A percentile compares a stretch with the other conserved stretches of the same genome.
phyloP scores from a whole-genome alignment of 2,888 invertebrate species.

The Torymus auratus region DNA sequence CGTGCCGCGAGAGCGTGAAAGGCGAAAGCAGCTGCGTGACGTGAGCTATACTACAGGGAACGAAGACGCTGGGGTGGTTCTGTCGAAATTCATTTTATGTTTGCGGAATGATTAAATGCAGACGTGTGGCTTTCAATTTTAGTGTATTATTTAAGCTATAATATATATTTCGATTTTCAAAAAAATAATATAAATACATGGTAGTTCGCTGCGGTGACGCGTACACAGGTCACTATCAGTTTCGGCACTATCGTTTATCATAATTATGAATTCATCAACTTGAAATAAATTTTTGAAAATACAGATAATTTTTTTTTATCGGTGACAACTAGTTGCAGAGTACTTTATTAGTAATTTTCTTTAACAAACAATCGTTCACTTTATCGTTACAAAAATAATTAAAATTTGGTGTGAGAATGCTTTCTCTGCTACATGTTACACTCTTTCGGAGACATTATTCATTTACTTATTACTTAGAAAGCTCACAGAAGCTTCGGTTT shows the following conservation, averaged over 20 bases:
- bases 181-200: slow-evolving; percentile 16
- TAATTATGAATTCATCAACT: neutral
- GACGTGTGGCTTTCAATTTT: too few relatives aligned
- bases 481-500: slow-evolving; percentile 31
- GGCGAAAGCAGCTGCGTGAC: too few relatives aligned
- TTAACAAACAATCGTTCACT: slow-evolving; percentile 15
- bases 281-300: slow-evolving; percentile 7
- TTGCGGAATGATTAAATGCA: too few relatives aligned
- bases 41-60: too few relatives aligned
- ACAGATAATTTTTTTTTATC: neutral
- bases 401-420: slow-evolving; percentile 15
- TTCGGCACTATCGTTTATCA: too few relatives aligned
- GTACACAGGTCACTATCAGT: too few relatives aligned
- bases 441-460: slow-evolving; percentile 33
- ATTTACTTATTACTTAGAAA: slow-evolving; percentile 31
- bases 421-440: slow-evolving; percentile 11
- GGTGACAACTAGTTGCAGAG: neutral
- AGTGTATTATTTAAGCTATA: neutral
- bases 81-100: too few relatives aligned
- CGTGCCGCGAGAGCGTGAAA: too few relatives aligned
- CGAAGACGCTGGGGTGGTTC: too few relatives aligned
- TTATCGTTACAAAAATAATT: slow-evolving; percentile 51
- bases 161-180: slow-evolving; percentile 4
- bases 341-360: too few relatives aligned
- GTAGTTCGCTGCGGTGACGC: neutral